Evolutionary conservation across 2,113 vertebrate species (phyloP).

Genomic region (Isichthys henryi): DNA sequence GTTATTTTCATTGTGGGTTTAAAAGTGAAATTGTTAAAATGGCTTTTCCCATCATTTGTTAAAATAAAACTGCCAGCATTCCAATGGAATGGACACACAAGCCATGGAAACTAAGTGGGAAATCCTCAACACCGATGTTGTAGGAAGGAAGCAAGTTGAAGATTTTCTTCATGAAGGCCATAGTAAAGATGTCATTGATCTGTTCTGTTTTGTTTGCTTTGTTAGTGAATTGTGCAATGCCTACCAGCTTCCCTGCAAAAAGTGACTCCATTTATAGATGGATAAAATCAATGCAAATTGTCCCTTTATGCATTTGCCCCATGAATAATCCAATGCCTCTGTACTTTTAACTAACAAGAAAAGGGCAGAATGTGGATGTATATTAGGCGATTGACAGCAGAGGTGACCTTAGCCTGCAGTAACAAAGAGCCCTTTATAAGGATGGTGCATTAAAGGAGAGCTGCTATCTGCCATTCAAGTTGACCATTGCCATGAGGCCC

Average conservation of each 20-base stretch:
- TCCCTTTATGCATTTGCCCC: constrained; percentile 65
- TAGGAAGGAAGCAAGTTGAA: constrained; percentile 48
- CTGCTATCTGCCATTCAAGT: constrained; percentile 49
- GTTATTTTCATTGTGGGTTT: constrained; percentile 40
- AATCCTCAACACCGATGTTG: constrained; percentile 54
- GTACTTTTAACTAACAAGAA: constrained; percentile 66
- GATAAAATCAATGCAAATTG: constrained; percentile 70
- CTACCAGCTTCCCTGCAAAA: constrained; percentile 43
- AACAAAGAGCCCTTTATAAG: constrained; percentile 66
- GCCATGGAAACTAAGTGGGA: constrained; percentile 45
- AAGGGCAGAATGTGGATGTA: constrained; percentile 61
- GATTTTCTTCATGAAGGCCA: constrained; percentile 52
- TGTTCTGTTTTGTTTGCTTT: constrained; percentile 49
- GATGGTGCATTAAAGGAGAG: constrained; percentile 52
- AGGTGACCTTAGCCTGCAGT: constrained; percentile 57
- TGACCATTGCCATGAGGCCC: constrained; percentile 63
- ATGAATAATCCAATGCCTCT: constrained; percentile 61
- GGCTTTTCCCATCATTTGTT: constrained; percentile 42
- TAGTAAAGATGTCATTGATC: constrained; percentile 56
- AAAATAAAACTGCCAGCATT: constrained; percentile 37
- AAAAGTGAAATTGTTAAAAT: constrained; percentile 55
- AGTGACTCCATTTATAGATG: constrained; percentile 52
- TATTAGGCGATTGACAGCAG: constrained; percentile 58
- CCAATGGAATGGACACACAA: constrained; percentile 42
- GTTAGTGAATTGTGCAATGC: constrained; percentile 47